Evolutionary conservation across 1,140 invertebrate genomes (phyloP).

Genomic region (Leptinotarsa defecta): DNA sequence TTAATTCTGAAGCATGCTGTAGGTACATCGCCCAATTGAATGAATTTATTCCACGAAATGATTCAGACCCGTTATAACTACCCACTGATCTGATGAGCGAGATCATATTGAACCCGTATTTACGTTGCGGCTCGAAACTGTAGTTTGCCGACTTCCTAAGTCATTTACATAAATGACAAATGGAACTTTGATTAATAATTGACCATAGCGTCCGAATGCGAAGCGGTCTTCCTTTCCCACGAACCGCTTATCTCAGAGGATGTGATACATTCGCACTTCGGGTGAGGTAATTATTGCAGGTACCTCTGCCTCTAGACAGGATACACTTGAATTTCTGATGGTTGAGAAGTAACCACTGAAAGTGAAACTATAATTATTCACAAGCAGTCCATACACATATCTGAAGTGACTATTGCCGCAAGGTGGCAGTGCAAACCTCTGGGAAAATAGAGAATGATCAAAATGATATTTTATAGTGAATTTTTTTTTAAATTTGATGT

Average conservation of each 20-base stretch:
- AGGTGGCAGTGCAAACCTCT: no score
- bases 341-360: neutral
- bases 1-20: neutral
- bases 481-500: no score
- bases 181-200: slow-evolving; percentile 4
- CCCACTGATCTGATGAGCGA: slow-evolving; percentile 1
- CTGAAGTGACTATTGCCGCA: no score
- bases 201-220: neutral
- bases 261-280: slow-evolving; percentile 5
- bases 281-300: neutral
- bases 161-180: slow-evolving; percentile 6
- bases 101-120: slow-evolving; percentile 4
- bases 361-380: neutral
- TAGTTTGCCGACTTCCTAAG: neutral
- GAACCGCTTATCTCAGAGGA: neutral
- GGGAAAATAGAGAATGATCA: no score
- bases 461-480: no score
- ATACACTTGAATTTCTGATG: neutral
- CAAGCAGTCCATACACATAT: no score
- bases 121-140: neutral
- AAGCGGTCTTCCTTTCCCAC: neutral
- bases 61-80: slow-evolving; percentile 1
- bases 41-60: slow-evolving; percentile 3
- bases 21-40: neutral
- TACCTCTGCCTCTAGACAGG: neutral